Conservation (phyloP, 2,797 vertebrate genomes). For the Octomys mimax region DNA sequence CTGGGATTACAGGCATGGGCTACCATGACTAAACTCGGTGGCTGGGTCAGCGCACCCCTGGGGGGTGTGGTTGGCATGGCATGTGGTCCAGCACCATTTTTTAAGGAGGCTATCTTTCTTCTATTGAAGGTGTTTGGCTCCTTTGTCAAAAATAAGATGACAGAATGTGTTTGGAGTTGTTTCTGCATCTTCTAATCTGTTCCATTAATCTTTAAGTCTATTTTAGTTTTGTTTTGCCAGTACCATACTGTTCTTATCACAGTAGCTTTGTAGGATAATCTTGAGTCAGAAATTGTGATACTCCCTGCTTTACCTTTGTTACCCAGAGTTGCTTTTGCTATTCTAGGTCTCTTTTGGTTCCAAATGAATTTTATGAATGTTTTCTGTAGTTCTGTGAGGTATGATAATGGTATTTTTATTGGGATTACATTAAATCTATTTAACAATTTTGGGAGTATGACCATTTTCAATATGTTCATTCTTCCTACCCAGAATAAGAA, state of each 20-base stretch:
- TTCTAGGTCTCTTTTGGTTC: neutral
- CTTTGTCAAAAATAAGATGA: neutral
- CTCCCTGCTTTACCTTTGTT: neutral
- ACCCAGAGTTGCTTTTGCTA: neutral
- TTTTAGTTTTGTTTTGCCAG: neutral
- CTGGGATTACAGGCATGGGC: no score
- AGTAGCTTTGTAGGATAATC: neutral
- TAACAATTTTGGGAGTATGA: neutral
- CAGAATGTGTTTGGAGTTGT: neutral
- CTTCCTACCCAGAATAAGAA: neutral
- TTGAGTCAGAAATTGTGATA: neutral
- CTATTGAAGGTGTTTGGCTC: neutral
- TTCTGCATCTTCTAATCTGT: neutral
- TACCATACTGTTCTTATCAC: neutral
- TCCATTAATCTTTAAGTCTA: neutral
- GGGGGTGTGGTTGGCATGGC: no score
- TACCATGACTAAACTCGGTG: no score
- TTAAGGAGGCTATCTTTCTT: neutral
- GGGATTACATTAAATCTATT: neutral
- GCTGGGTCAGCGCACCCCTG: no score
- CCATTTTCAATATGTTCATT: neutral
- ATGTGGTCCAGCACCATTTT: neutral
- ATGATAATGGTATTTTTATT: neutral
- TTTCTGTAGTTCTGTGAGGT: neutral
- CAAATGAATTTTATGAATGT: neutral